These are phyloP conservation scores for Zaprionus gabonicus DNA, from an alignment of 1,140 invertebrate species.

Conservation along the genomic window DNA sequence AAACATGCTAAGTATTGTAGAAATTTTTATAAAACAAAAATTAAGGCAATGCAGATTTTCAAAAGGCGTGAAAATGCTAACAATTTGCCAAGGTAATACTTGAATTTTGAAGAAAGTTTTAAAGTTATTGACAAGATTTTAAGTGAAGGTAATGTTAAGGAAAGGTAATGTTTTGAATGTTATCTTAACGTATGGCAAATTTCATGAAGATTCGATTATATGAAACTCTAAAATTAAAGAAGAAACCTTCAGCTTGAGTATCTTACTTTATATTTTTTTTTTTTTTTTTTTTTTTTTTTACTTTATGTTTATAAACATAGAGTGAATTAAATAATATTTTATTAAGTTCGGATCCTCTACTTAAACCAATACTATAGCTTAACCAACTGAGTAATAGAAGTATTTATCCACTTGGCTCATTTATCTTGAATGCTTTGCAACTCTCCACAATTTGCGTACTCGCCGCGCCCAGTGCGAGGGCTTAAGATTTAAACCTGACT, in stretches of 20 bases:
- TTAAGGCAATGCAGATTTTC: neutral
- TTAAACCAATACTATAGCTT: neutral
- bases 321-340: neutral
- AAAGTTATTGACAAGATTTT: neutral
- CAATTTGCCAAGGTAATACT: neutral
- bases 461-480: constrained; percentile 18
- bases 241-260: neutral
- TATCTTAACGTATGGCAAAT: neutral
- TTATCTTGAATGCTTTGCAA: constrained; percentile 47
- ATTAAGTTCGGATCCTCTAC: neutral
- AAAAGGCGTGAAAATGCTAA: neutral
- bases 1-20: neutral
- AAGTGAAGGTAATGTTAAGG: neutral
- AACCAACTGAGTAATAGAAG: constrained; percentile 6
- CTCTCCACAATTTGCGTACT: constrained; percentile 47
- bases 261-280: neutral
- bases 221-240: neutral
- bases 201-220: neutral
- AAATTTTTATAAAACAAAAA: constrained; percentile 3
- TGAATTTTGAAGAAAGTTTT: neutral
- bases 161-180: neutral
- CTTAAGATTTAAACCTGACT: constrained; percentile 56
- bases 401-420: constrained; percentile 43
- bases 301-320: too few species aligned
- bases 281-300: neutral